These are phyloP conservation scores for Rhagoletis zephyria DNA, from an alignment of 1,140 invertebrate genomes.

Conservation along the genomic window DNA sequence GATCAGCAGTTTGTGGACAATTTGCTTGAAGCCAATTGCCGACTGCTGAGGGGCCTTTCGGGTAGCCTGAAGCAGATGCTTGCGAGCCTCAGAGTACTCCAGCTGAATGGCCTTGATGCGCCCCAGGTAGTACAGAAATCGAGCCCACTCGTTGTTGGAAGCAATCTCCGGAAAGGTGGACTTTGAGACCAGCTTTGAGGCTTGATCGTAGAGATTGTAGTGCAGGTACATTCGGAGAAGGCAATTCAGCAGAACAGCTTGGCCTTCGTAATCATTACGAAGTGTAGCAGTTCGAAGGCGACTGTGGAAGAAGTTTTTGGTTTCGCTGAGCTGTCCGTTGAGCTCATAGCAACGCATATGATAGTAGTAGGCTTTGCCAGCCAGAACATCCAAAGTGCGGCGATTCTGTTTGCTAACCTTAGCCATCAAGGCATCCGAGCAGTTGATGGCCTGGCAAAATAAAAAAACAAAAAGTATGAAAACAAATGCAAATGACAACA, in stretches of 20 bases:
- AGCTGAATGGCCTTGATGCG: conserved; percentile 97
- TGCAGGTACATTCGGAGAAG: conserved; percentile 95
- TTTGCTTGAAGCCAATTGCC: conserved; percentile 98
- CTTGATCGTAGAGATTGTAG: conserved; percentile 95
- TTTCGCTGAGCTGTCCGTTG: conserved; percentile 87
- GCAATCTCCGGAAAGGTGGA: conserved; percentile 96
- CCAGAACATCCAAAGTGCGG: conserved; percentile 91
- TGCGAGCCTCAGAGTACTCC: conserved; percentile 97
- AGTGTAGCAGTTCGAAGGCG: conserved; percentile 94
- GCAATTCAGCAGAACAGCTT: conserved; percentile 96
- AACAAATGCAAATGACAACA: too few relatives aligned
- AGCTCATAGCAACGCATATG: conserved; percentile 94
- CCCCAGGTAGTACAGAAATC: conserved; percentile 96
- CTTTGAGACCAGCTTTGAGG: conserved; percentile 95
- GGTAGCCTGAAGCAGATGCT: conserved; percentile 93
- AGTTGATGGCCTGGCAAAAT: too few relatives aligned
- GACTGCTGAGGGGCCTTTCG: conserved; percentile 97
- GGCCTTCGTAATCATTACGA: conserved; percentile 95
- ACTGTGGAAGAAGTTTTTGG: conserved; percentile 91
- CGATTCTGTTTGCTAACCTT: conserved; percentile 92
- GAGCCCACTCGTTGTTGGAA: conserved; percentile 98
- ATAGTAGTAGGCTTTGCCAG: conserved; percentile 97
- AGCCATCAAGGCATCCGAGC: conserved; percentile 88
- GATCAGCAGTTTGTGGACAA: conserved; percentile 95
- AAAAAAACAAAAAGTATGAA: too few relatives aligned